These are phyloP conservation scores for Drosophila teissieri DNA, from an alignment of 1,140 invertebrate genomes.

Conservation along the genomic window DNA sequence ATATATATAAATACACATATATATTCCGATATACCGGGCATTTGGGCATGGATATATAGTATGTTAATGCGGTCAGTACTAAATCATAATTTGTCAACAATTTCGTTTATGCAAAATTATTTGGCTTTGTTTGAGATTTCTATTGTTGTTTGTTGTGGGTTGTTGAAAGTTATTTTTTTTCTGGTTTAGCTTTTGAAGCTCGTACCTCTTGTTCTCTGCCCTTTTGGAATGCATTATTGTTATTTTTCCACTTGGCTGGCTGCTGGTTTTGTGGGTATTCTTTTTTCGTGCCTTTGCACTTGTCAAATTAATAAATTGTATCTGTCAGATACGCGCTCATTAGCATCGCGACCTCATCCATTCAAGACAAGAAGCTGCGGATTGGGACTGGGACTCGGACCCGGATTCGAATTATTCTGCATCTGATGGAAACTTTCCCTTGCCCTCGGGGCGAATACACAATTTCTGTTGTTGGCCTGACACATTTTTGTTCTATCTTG, in stretches of 20 bases:
- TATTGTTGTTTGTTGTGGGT: constrained; percentile 46
- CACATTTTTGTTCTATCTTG: constrained; percentile 63
- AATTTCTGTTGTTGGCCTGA: constrained; percentile 56
- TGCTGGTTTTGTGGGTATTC: constrained; percentile 26
- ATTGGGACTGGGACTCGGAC: not conserved
- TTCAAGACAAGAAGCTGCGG: constrained; percentile 37
- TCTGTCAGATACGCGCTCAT: constrained; percentile 79
- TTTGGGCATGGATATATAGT: constrained; percentile 30
- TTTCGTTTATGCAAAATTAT: constrained; percentile 69
- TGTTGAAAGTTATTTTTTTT: constrained; percentile 20
- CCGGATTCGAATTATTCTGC: constrained; percentile 25
- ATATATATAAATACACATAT: constrained; percentile 28
- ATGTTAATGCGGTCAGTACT: constrained; percentile 72
- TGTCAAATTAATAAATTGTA: constrained; percentile 80
- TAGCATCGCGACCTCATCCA: constrained; percentile 72
- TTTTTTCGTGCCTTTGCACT: constrained; percentile 52
- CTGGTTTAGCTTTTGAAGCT: constrained; percentile 33
- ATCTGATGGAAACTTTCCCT: constrained; percentile 48
- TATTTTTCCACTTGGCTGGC: constrained; percentile 61
- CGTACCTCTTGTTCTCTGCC: not conserved
- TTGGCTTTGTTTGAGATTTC: constrained; percentile 59
- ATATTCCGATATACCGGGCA: constrained; percentile 10
- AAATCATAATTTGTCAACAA: constrained; percentile 82
- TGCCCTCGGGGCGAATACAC: constrained; percentile 16
- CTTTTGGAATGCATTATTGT: constrained; percentile 27